Evolutionary conservation across 2,113 vertebrate species (phyloP), one percentile per base, ranked within the genome.

Genomic region (Albula goreensis): DNA sequence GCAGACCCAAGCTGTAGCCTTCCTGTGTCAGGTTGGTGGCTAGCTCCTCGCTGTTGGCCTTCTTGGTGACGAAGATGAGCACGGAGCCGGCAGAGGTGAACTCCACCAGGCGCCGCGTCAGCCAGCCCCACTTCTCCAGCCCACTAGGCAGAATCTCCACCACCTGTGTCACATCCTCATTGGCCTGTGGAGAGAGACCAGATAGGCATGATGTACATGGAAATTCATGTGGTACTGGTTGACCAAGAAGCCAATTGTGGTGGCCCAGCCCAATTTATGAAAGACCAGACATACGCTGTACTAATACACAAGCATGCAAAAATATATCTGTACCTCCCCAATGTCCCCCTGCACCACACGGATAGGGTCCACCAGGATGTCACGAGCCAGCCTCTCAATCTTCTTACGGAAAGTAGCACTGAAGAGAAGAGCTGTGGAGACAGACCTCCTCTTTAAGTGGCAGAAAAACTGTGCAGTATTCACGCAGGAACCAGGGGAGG

Each of bases 401-500:
- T 99, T 99, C 94, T 98, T 99, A 53, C 98, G 96, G 92, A 99
- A 99, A 0, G 98, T 99, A 86, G 98, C 98, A 86, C 98, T 99
- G 92, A 99, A 99, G 87, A 99, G 90, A 83, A 99, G 96, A 79
- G 98, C 98, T 99, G 92, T 15, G 87, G 82, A 88, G 77, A 74
- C 74, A 5, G 81, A 3, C 49, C 74, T 48, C 49, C 82, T 0
- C 51, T 7, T 56, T 74, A 80, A 50, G 22, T 60, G 1, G 51
- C 1, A 56, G 22, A 50, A 4, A 80, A 0, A 8, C 60, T 22
- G 19, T 13, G 17, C 22, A 15, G 22, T 19, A 22, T 19, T 22
- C 2, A 22, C 60, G 19, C 60, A 66, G 17, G 17, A 66, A 22
- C 3, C 60, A 66, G 60, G 22, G 60, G 22, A 15, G 22, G 17